Evolutionary conservation across 2,113 vertebrate genomes (phyloP).

Genomic region (Phyllostomus discolor): DNA sequence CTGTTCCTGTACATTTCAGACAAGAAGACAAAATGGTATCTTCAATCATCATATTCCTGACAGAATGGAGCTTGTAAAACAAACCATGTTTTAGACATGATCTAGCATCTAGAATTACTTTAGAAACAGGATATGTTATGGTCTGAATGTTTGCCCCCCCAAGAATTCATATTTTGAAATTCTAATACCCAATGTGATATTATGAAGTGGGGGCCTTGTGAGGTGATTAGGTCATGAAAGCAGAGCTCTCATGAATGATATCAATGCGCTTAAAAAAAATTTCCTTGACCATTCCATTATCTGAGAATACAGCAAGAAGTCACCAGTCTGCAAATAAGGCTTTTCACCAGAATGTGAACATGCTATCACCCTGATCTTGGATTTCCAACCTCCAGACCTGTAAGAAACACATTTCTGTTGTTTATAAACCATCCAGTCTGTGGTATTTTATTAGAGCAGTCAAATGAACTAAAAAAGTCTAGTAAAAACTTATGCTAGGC

Average conservation of each 20-base stretch:
- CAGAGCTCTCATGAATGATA: background rate
- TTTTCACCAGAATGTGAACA: background rate
- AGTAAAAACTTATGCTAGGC: constrained; percentile 13
- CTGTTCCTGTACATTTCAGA: background rate
- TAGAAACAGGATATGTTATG: background rate
- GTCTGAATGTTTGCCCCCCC: background rate
- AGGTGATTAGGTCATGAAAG: background rate
- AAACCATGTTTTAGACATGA: background rate
- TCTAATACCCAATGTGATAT: background rate
- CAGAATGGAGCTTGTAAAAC: background rate
- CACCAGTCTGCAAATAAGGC: background rate
- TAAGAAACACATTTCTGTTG: background rate
- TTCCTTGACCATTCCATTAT: background rate
- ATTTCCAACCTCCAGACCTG: background rate
- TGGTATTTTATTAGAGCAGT: background rate
- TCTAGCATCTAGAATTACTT: constrained; percentile 15
- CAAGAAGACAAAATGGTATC: background rate
- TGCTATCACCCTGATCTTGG: background rate
- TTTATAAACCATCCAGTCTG: background rate
- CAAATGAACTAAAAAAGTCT: constrained; percentile 8
- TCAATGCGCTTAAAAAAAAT: background rate
- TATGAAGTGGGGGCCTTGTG: background rate
- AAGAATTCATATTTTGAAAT: background rate
- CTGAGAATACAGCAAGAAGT: background rate
- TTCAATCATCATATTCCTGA: constrained; percentile 12